Base-by-base conservation (phyloP, 2,797 vertebrate genomes). In the Columba guinea region DNA sequence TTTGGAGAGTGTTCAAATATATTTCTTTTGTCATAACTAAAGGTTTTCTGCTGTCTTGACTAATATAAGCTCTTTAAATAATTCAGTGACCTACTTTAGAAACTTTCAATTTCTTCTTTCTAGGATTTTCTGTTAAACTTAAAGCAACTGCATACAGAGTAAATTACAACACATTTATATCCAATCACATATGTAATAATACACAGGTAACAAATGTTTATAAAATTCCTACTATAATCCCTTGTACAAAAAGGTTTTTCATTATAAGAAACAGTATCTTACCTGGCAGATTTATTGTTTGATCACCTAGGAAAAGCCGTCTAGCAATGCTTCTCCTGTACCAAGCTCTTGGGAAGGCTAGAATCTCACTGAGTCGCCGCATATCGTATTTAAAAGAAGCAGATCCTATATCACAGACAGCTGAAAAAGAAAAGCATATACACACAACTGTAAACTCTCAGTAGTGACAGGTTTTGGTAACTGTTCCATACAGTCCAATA, bases 321-420 rank as follows among this genome's bases (percentile, higher is more conserved):
- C 99, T 98, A 93, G 99, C 99, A 71, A 99, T 99, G 90, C 99
- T 99, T 53, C 99, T 98, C 22, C 99, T 98, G 93, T 99, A 99
- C 99, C 99, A 99, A 73, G 99, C 99, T 95, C 98, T 98, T 5
- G 99, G 99, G 94, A 99, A 99, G 46, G 99, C 99, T 94, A 99
- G 97, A 96, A 99, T 99, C 98, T 99, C 99, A 84, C 99, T 99
- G 94, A 99, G 98, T 37, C 99, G 98, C 34, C 99, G 98, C 99
- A 99, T 99, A 96, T 99, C 99, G 0, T 99, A 99, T 95, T 99
- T 99, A 93, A 99, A 99, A 68, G 99, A 99, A 79, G 99, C 99
- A 7, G 99, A 99, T 70, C 99, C 99, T 53, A 99, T 99, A 96
- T 99, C 99, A 95, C 99, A 99, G 85, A 99, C 99, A 76, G 99